Evolutionary conservation across 2,113 vertebrate species (phyloP), one percentile per base, ranked within the genome.

Genomic region (Protomyctophum bolini): DNA sequence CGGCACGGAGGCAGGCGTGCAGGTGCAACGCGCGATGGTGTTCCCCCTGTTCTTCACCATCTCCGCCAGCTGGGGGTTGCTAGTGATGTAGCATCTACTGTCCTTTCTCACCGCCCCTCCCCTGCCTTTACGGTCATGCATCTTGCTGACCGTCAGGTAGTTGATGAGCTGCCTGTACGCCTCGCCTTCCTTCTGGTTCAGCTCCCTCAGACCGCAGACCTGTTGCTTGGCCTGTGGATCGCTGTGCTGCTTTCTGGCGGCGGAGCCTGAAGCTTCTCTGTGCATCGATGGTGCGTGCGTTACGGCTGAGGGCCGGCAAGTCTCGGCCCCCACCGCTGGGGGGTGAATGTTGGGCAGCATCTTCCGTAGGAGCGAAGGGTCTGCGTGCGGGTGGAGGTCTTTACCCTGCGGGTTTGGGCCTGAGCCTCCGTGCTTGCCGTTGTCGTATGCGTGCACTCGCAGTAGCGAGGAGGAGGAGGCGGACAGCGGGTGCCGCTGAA

Each of bases 181-280:
- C 66, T 93, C 91, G 50, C 89, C 92, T 75, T 92, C 91, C 61
- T 89, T 92, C 47, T 84, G 78, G 73, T 84, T 92, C 56, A 88
- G 48, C n/a, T 85, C 89, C 70, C 86, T 92, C 8, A 86, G 62
- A 75, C 33, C 33, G 33, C 68, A 84, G 51, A 82, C 80, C 65
- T 90, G 87, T 68, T 91, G 89, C 81, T 91, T 90, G 70, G 77
- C 80, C 81, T 91, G 87, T 66, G 89, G 67, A 72, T 93, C 91
- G 86, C 84, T 86, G 62, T 85, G 87, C 62, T 86, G 41, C 80
- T 87, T 92, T 91, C 89, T 85, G 93, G 91, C 93, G 65, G 60
- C 76, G 85, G 90, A 93, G 94, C 95, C 95, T 96, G 96, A 94
- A 75, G 94, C 94, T 92, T 98, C 97, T 93, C 97, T 98, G 88